Base-by-base conservation (phyloP, 2,113 vertebrate genomes). In the Barnardius zonarius region DNA sequence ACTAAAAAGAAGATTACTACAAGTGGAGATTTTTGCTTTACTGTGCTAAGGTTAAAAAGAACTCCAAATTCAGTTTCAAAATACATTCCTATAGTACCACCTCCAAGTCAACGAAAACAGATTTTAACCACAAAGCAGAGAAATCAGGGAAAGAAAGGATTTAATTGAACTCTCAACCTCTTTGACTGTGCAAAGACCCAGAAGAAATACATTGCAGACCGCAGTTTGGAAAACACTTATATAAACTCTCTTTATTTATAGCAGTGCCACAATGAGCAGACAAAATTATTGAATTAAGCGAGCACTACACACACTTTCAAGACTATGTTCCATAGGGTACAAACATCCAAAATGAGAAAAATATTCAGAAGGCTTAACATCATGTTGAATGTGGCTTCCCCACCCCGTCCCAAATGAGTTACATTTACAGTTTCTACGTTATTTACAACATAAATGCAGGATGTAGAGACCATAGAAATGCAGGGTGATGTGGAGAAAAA, bases 391-490 rank as follows among this genome's bases (percentile, higher is more conserved):
- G 41, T 84, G 14, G 78, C 35, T 44, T 13, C 6, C 2, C 12
- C 25, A 31, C 33, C 25, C 2, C 5, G 1, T 5, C 2, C 7
- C 2, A 0, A 15, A 6, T 12, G 31, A 74, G 2, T 48, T 30
- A 24, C 12, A 35, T n/a, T 70, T 62, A 80, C 6, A 76, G 5
- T 6, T 87, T 72, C 46, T 35, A 22, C 6, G 5, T 83, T 77
- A 55, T 92, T 91, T 94, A 80, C 57, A 70, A n/a, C 8, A 49
- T 11, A 30, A 86, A 83, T 14, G 10, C 15, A 77, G 0, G 43
- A 64, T n/a, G 17, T 20, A 49, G 25, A 69, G 20, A 33, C 1
- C 19, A 28, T 8, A 35, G 48, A 1, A 68, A 84, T 73, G 31
- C 11, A 15, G 61, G 8, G 13, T 25, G 8, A 9, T 14, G 15